A percentile compares a stretch with the other conserved stretches of the same genome.
These are phyloP conservation scores for Aphelenchoides fujianensis DNA, from an alignment of 1,140 invertebrate genomes.

Conservation along the genomic window DNA sequence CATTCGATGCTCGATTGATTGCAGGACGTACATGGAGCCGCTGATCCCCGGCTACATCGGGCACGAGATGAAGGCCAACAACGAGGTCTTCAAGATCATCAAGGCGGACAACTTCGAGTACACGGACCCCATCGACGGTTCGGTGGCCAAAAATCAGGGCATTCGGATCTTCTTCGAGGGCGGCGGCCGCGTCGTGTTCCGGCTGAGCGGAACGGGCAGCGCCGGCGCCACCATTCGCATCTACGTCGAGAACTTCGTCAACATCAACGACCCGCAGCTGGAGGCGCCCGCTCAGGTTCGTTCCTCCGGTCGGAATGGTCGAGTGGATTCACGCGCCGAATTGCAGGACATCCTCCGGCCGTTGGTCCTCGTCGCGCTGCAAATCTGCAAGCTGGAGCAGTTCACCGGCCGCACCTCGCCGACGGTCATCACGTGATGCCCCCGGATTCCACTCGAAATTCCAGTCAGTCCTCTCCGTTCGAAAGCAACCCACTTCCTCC, in stretches of 20 bases:
- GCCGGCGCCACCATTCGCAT: constrained; percentile 92
- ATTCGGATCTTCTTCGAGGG: too few relatives aligned
- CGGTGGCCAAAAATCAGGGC: constrained; percentile 84
- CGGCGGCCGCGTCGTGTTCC: constrained; percentile 84
- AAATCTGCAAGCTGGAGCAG: too few relatives aligned
- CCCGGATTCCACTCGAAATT: too few relatives aligned
- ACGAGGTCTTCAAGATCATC: constrained; percentile 74
- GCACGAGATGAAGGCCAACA: constrained; percentile 68
- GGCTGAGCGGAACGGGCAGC: constrained; percentile 94
- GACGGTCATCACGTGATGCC: too few relatives aligned
- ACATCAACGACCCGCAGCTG: constrained; percentile 18
- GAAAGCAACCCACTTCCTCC: too few relatives aligned
- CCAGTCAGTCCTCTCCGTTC: too few relatives aligned
- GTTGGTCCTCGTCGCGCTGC: too few relatives aligned
- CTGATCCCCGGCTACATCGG: constrained; percentile 70
- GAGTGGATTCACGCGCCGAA: too few relatives aligned
- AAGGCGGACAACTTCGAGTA: constrained; percentile 87
- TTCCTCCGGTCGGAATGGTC: too few relatives aligned
- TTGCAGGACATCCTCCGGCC: too few relatives aligned
- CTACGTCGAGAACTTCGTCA: constrained; percentile 17
- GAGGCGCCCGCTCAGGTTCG: constrained; percentile 31
- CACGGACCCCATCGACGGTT: constrained; percentile 85
- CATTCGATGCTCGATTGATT: too few relatives aligned
- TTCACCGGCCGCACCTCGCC: too few relatives aligned
- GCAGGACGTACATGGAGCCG: constrained; percentile 70